A percentile compares a stretch with the other conserved stretches of the same genome.
These are phyloP conservation scores for Ceriagrion tenellum DNA, from an alignment of 2,888 invertebrate genomes.

Conservation along the genomic window DNA sequence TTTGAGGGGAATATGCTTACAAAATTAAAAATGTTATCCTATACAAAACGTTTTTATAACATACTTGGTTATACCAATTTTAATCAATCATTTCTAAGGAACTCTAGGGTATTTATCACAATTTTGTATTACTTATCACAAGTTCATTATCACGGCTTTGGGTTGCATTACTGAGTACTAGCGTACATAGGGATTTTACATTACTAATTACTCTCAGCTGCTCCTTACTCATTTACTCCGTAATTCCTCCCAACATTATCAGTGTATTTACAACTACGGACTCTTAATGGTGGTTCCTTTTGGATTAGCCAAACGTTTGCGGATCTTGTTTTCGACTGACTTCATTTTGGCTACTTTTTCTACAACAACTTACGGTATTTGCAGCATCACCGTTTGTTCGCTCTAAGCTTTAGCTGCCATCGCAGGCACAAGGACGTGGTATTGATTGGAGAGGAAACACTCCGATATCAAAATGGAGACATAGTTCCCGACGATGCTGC, in stretches of 20 bases:
- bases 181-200: background rate
- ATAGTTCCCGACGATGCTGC: no score
- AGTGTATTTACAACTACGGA: background rate
- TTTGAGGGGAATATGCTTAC: slow-evolving; percentile 42
- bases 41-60: slow-evolving; percentile 43
- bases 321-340: no score
- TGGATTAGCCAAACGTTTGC: no score
- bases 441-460: no score
- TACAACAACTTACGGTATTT: no score
- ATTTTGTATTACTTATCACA: slow-evolving; percentile 52
- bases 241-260: background rate
- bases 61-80: background rate
- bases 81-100: slow-evolving; percentile 43
- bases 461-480: no score
- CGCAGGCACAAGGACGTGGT: no score
- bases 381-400: no score
- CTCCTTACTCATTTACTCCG: background rate
- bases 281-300: background rate
- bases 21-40: slow-evolving; percentile 47
- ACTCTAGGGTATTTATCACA: slow-evolving; percentile 53
- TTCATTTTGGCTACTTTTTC: no score
- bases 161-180: background rate
- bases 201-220: background rate
- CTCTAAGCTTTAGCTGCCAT: no score
- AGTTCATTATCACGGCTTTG: slow-evolving; percentile 61